Conservation (phyloP, 2,113 vertebrate genomes). For the Pangasianodon hypophthalmus region DNA sequence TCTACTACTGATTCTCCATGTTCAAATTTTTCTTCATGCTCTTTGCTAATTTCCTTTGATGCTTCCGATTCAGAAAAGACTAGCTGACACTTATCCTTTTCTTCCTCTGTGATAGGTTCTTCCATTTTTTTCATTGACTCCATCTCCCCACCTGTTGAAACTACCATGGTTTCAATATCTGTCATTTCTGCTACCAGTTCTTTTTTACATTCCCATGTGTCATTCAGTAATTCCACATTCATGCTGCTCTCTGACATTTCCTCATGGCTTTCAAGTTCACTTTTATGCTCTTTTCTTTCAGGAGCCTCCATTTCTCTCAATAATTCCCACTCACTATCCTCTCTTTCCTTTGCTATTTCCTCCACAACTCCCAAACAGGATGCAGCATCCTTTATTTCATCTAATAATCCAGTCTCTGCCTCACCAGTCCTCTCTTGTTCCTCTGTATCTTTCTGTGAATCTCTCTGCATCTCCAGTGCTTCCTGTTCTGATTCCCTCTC, state of each 20-base stretch:
- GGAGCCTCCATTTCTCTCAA: constrained; percentile 55
- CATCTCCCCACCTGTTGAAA: background rate
- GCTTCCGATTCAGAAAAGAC: background rate
- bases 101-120: background rate
- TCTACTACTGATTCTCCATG: constrained; percentile 7
- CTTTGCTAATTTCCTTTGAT: background rate
- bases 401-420: background rate
- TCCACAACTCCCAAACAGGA: constrained; percentile 17
- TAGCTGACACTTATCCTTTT: background rate
- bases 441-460: background rate
- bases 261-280: background rate
- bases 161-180: background rate
- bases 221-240: background rate
- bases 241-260: constrained; percentile 11
- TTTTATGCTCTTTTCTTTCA: constrained; percentile 9
- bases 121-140: background rate
- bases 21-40: background rate
- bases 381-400: background rate
- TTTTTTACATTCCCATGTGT: background rate
- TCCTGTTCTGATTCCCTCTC: background rate
- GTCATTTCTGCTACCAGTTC: background rate
- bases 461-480: background rate
- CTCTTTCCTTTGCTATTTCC: background rate
- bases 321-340: background rate
- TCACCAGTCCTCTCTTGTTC: constrained; percentile 17